Evolutionary conservation across 2,797 vertebrate species (phyloP).

Genomic region (Naso thynnoides): DNA sequence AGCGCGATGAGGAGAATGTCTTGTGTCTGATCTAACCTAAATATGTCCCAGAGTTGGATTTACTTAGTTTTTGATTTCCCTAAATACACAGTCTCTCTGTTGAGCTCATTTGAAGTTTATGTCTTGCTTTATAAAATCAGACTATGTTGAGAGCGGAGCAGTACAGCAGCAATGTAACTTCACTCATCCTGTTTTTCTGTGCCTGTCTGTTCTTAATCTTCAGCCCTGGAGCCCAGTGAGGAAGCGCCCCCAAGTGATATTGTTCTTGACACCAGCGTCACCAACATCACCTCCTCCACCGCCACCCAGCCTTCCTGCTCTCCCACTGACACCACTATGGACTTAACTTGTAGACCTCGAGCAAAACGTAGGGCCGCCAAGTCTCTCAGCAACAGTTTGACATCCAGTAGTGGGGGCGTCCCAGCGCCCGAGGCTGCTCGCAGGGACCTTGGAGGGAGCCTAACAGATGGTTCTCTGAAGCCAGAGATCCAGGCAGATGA

Average conservation of each 20-base stretch:
- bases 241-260: conserved; percentile 45
- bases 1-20: too few species aligned
- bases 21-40: too few species aligned
- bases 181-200: not conserved
- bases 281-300: conserved; percentile 22
- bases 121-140: too few species aligned
- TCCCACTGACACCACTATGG: conserved; percentile 64
- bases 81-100: not conserved
- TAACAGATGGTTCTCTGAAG: conserved; percentile 58
- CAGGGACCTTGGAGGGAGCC: conserved; percentile 38
- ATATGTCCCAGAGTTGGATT: too few species aligned
- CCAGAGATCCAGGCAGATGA: conserved; percentile 59
- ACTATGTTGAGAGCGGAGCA: not conserved
- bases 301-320: conserved; percentile 29
- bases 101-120: not conserved
- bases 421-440: not conserved
- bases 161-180: not conserved
- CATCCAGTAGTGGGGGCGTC: not conserved
- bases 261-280: conserved; percentile 25
- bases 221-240: conserved; percentile 59
- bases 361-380: conserved; percentile 53
- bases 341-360: conserved; percentile 67
- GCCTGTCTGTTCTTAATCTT: not conserved
- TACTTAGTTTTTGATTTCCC: too few species aligned
- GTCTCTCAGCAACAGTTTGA: conserved; percentile 18